A percentile compares a stretch with the other conserved stretches of the same genome.
These are phyloP conservation scores for Cyanistes caeruleus DNA, from an alignment of 2,113 vertebrate genomes.

Conservation along the genomic window DNA sequence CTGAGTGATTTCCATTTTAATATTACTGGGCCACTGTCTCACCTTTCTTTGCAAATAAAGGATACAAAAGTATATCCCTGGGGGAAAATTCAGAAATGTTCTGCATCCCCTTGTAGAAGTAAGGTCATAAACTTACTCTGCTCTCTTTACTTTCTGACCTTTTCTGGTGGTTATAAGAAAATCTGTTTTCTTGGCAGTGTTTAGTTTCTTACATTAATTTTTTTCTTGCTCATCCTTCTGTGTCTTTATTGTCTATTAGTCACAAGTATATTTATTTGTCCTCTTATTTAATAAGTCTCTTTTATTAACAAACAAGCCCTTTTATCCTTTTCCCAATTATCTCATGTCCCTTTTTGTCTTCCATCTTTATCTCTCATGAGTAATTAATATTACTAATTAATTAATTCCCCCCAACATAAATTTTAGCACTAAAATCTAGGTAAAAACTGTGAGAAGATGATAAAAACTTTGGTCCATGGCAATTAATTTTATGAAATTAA, in stretches of 20 bases:
- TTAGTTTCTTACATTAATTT: neutral
- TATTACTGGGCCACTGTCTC: neutral
- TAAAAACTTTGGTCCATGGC: neutral
- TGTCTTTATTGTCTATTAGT: neutral
- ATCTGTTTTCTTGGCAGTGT: neutral
- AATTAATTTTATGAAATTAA: neutral
- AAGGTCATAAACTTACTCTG: neutral
- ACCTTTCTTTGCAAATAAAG: neutral
- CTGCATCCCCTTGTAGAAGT: neutral
- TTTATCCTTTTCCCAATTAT: neutral
- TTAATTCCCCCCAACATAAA: neutral
- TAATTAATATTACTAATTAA: neutral
- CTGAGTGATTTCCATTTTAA: neutral
- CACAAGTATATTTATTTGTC: neutral
- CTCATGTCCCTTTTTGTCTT: neutral
- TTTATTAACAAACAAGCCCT: neutral
- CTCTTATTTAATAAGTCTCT: neutral
- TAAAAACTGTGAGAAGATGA: neutral
- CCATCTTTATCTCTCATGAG: neutral
- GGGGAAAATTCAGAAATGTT: neutral
- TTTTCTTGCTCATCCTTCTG: neutral
- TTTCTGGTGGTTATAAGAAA: neutral
- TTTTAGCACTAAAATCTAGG: neutral
- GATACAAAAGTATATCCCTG: neutral
- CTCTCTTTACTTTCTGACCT: neutral